Evolutionary conservation across 2,113 vertebrate species (phyloP).

Genomic region (Rhabdomys dilectus): DNA sequence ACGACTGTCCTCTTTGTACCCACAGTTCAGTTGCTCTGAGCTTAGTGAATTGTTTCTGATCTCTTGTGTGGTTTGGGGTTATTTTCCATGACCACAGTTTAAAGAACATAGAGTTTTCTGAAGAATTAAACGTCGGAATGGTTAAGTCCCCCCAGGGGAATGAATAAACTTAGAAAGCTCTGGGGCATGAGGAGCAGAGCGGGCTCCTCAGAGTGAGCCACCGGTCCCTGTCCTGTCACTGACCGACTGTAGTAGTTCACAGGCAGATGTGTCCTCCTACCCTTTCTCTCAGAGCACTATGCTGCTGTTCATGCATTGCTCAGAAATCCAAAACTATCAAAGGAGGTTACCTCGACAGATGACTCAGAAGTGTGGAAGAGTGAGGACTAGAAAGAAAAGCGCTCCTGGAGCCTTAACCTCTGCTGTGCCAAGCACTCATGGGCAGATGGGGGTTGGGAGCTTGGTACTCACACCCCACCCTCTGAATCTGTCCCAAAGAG

Average conservation of each 20-base stretch:
- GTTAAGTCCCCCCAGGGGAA: background rate
- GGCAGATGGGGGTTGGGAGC: too few relatives aligned
- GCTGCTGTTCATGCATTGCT: background rate
- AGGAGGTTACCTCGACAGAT: background rate
- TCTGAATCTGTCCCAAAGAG: background rate
- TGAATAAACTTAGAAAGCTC: background rate
- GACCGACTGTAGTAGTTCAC: background rate
- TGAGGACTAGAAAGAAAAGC: background rate
- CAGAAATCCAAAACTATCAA: background rate
- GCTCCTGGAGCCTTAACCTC: background rate
- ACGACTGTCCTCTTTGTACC: background rate
- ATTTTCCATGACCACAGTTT: background rate
- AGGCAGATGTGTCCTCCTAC: too few relatives aligned
- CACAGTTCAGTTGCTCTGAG: background rate
- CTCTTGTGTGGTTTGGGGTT: background rate
- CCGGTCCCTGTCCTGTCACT: background rate
- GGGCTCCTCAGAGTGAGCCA: background rate
- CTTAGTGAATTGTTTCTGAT: background rate
- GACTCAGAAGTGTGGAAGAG: background rate
- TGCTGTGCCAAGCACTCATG: background rate
- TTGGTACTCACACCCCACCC: background rate
- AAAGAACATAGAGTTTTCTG: conserved; percentile 34
- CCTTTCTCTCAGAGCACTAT: background rate
- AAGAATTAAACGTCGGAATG: background rate
- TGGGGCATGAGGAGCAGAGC: background rate